Conservation (phyloP, 2,797 vertebrate genomes). For the Triplophysa yarkandensis region DNA sequence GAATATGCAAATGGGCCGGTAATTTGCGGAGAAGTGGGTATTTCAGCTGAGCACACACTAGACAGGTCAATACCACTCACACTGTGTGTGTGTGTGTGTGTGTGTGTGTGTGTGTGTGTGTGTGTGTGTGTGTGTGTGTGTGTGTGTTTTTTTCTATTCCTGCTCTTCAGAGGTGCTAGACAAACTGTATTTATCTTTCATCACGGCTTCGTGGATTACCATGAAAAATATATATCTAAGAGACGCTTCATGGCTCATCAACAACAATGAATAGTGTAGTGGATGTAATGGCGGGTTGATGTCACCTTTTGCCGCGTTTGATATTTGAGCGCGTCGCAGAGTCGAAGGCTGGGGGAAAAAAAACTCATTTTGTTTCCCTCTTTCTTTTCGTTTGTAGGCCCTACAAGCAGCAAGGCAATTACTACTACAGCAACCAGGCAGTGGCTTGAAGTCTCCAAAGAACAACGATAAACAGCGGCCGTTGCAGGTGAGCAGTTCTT, state of each 20-base stretch:
- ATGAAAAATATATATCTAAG: conserved; percentile 63
- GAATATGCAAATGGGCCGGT: conserved; percentile 95
- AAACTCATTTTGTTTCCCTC: conserved; percentile 55
- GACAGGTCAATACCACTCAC: conserved; percentile 92
- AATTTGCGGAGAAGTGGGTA: conserved; percentile 95
- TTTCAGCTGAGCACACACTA: conserved; percentile 95
- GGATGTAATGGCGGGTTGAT: conserved; percentile 39
- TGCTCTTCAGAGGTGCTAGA: conserved; percentile 79
- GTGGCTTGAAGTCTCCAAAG: conserved; percentile 99
- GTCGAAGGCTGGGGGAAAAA: conserved; percentile 18
- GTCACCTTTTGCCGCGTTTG: conserved; percentile 38
- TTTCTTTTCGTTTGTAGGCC: conserved; percentile 79
- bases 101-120: conserved; percentile 76
- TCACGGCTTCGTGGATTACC: conserved; percentile 69
- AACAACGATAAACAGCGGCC: conserved; percentile 98
- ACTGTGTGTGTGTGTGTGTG: conserved; percentile 61
- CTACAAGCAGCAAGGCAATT: conserved; percentile 98
- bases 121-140: conserved; percentile 53
- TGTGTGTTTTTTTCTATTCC: conserved; percentile 61
- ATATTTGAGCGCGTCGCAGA: conserved; percentile 23
- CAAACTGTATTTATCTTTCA: conserved; percentile 88
- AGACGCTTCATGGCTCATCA: conserved; percentile 47
- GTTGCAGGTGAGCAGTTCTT: conserved; percentile 89
- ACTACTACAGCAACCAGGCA: conserved; percentile 98
- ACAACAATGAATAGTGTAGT: conserved; percentile 50